phyloP scores from a whole-genome alignment of 2,113 vertebrate genomes.

The Apteryx mantelli region DNA sequence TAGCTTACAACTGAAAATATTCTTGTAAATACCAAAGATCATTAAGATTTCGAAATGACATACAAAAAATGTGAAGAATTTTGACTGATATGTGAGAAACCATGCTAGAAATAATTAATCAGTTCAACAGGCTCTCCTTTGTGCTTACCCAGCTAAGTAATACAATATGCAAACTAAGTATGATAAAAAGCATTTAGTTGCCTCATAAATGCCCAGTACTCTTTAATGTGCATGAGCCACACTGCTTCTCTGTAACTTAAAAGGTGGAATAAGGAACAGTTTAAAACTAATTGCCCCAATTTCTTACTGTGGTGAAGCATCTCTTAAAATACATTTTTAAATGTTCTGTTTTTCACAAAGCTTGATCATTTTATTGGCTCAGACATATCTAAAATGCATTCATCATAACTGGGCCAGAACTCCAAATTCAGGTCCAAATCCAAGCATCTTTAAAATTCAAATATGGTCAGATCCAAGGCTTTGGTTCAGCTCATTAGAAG shows the following conservation, averaged over 20 bases:
- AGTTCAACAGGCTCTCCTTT: background rate
- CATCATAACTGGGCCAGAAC: background rate
- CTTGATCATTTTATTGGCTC: background rate
- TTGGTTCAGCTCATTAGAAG: background rate
- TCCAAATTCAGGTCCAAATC: background rate
- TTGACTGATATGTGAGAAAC: background rate
- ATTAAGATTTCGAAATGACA: background rate
- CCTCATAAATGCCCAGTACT: background rate
- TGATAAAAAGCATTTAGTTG: background rate
- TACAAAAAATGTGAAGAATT: slow-evolving; percentile 30
- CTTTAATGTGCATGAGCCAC: no score
- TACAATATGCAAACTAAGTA: background rate
- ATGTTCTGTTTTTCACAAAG: background rate
- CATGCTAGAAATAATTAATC: background rate
- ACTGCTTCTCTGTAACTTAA: background rate
- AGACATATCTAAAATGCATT: background rate
- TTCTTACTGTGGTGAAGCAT: background rate
- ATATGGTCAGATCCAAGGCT: background rate
- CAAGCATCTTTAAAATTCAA: slow-evolving; percentile 28
- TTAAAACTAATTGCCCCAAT: background rate
- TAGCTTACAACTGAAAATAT: slow-evolving; percentile 14
- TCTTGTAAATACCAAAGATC: background rate
- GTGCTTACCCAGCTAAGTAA: background rate
- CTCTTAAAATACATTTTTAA: background rate
- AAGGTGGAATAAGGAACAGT: background rate